Evolutionary conservation across 2,113 vertebrate species (phyloP), one percentile per base, ranked within the genome.

Genomic region (Tragelaphus imberbis): DNA sequence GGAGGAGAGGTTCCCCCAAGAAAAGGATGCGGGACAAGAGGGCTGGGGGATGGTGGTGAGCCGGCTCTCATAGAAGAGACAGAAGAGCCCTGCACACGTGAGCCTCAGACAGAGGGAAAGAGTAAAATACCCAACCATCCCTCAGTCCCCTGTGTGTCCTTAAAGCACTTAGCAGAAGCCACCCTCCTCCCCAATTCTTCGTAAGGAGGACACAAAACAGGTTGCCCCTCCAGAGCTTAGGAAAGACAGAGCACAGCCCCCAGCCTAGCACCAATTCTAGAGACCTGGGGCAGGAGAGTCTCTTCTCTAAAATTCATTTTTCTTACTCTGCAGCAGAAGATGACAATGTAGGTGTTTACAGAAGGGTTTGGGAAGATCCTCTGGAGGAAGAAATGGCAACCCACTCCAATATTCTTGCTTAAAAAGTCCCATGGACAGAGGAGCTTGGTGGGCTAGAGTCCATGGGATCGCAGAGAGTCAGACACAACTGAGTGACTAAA

Each of bases 11-110:
- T 51, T 36, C 51, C 25, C 51, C 55, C 3, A 14, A 47, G 56
- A 47, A 11, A 1, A 44, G 53, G 40, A 23, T 16, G 49, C 2
- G 28, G 25, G 55, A 33, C 40, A 36, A 65, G 40, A 10, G 28
- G 27, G 8, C 1, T 1, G 0, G 21, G 28, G 56, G 28, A 3
- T 3, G 0, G 0, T 4, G 6, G 23, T 2, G 58, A n/a, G 15
- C 0, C 0, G 49, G 36, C 17, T 94, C 19, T 7, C 53, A 0
- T 0, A 6, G 56, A 61, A 82, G 86, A 51, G 30, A 25, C 5
- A 1, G 1, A n/a, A 14, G 17, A 13, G 77, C 4, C 40, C 14
- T 16, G 47, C 27, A 23, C 33, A 80, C 0, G 1, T 13, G 40
- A 88, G 58, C 36, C 19, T 6, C 2, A 15, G 13, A 8, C 3